phyloP scores from a whole-genome alignment of 1,140 invertebrate genomes.

The Drosophila santomea region DNA sequence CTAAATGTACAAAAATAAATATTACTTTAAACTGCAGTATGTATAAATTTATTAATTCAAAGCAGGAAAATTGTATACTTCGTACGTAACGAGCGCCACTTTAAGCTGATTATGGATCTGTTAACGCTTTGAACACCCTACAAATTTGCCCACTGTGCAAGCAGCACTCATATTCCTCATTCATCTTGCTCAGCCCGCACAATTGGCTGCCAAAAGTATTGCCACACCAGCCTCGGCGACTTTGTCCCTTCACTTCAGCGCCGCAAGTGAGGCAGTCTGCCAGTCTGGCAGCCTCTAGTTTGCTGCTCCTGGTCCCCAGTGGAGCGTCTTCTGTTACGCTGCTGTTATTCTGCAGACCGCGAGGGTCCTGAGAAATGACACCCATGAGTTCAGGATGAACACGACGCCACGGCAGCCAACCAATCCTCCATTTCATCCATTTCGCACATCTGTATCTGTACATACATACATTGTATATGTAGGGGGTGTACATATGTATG shows the following conservation, averaged over 20 bases:
- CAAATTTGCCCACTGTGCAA: slow-evolving; percentile 25
- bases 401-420: slow-evolving; percentile 4
- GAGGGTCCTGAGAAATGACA: slow-evolving; percentile 61
- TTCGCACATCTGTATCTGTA: background rate
- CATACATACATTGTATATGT: background rate
- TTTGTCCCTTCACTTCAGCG: slow-evolving; percentile 28
- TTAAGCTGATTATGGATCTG: too few relatives aligned
- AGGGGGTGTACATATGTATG: background rate
- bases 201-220: slow-evolving; percentile 48
- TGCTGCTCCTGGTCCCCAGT: slow-evolving; percentile 22
- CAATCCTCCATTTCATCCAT: background rate
- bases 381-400: slow-evolving; percentile 64
- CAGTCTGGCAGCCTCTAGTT: slow-evolving; percentile 60
- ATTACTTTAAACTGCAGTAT: too few relatives aligned
- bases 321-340: slow-evolving; percentile 21
- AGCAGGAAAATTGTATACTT: too few relatives aligned
- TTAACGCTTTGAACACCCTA: too few relatives aligned
- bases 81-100: too few relatives aligned
- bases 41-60: too few relatives aligned
- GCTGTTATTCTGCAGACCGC: slow-evolving; percentile 54
- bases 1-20: too few relatives aligned
- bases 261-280: slow-evolving; percentile 65
- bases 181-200: slow-evolving; percentile 44
- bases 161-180: slow-evolving; percentile 24
- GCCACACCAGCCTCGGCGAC: slow-evolving; percentile 37